These are phyloP conservation scores for Platycercus adscitus DNA, from an alignment of 2,113 vertebrate species.

Conservation along the genomic window DNA sequence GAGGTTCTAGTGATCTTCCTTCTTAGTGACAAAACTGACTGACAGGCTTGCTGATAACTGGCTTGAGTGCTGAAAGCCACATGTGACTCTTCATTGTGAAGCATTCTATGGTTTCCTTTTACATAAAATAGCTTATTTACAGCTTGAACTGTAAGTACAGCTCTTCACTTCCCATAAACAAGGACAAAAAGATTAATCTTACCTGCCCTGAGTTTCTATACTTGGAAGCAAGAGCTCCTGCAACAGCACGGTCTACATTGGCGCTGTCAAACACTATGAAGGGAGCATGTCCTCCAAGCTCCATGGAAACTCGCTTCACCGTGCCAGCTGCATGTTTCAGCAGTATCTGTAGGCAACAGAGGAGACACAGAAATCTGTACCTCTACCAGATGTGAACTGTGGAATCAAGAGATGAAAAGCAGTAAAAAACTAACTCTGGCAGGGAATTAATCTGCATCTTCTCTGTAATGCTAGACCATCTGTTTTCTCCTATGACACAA, in stretches of 20 bases:
- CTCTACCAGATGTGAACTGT: neutral
- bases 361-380: neutral
- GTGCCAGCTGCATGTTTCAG: constrained; percentile 86
- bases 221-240: constrained; percentile 90
- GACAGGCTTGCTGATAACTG: neutral
- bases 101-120: neutral
- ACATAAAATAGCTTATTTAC: neutral
- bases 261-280: constrained; percentile 98
- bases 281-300: constrained; percentile 93
- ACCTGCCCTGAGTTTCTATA: constrained; percentile 97
- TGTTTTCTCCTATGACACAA: neutral
- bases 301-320: constrained; percentile 94
- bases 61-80: neutral
- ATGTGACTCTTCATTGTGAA: neutral
- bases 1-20: neutral
- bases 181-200: neutral
- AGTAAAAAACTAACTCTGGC: neutral
- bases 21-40: neutral
- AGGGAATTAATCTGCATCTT: neutral
- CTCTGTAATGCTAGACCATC: neutral
- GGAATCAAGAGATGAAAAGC: neutral
- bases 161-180: neutral
- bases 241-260: constrained; percentile 85
- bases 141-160: neutral
- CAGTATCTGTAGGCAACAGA: constrained; percentile 78